Evolutionary conservation across 2,888 invertebrate genomes (phyloP), one percentile per base, ranked within the genome.

Genomic region (Polyploca ridens): DNA sequence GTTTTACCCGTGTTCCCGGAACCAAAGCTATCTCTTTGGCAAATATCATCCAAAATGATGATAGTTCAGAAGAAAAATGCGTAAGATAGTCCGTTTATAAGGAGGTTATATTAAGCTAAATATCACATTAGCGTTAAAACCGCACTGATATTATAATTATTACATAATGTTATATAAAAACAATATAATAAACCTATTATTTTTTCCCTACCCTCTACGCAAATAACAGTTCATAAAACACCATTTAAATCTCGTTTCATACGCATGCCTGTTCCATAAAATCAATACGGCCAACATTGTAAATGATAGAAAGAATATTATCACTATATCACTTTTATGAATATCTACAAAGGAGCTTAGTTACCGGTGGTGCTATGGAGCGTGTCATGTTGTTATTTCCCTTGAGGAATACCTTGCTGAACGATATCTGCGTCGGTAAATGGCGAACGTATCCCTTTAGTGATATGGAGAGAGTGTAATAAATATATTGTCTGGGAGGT

Each of bases 371-470:
- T 54, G 19, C 54, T 19, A 19, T 54, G 54, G 19, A 10, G 16
- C 19, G 54, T 54, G 54, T 54, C 54, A 54, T 54, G 54, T 54
- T 54, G 19, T 54, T 54, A 54, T 54, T 54, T 54, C 54, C 54
- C 54, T 19, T 19, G 54, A 54, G 54, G 19, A 10, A 10, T 19
- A 19, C 54, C 27, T 54, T 54, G 54, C 54, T 54, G 54, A 54
- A 54, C 54, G 54, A 54, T 54, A 54, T 54, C 54, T 54, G 54
- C 54, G 54, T 54, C 54, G 54, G 54, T 54, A 54, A 54, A 54
- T 54, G 54, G 54, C 19, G n/a, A 46, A 1, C 6, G 46, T 54
- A 54, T 16, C 19, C 54, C 54, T 54, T 54, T 54, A 54, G 54
- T 54, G 54, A 54, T 54, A 54, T 54, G 54, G 3, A 54, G 3